Evolutionary conservation across 2,888 invertebrate species (phyloP), one percentile per base, ranked within the genome.

Genomic region (Sabatieria punctata): DNA sequence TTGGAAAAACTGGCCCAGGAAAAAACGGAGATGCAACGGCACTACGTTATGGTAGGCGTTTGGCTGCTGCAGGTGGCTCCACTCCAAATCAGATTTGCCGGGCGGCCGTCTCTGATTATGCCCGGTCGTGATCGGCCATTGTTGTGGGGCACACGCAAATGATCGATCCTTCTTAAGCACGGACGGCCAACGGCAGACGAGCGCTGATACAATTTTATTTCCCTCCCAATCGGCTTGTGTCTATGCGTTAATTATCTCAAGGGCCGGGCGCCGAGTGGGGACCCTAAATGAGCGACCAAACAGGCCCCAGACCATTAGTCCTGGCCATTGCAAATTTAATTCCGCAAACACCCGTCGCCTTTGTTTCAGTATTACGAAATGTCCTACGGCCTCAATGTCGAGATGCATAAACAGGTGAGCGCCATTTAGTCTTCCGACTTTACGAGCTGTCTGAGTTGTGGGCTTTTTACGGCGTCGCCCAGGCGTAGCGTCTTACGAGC

Each of bases 21-120:
- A 73, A 93, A 93, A 75, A 91, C 89, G 61, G 89, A 91, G 76
- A 88, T 93, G 81, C 91, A 93, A 72, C 77, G 93, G 71, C 89
- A 93, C 76, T 93, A 91, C 76, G 89, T 91, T 63, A 91, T 93
- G 89, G 89, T 91, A 76, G 79, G 78, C 73, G 22, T 26, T 25
- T 15, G 21, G n/a, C n/a, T n/a, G n/a, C n/a, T n/a, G n/a, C n/a
- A n/a, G n/a, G n/a, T n/a, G n/a, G n/a, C n/a, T n/a, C n/a, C n/a
- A n/a, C n/a, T n/a, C n/a, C n/a, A n/a, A n/a, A n/a, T n/a, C n/a
- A n/a, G n/a, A n/a, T n/a, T n/a, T n/a, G n/a, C 30, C 15, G 15
- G 8, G 30, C 30, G 30, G 15, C 30, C 15, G 8, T 30, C 8
- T 30, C 8, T 30, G 30, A 8, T 30, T 30, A 30, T 15, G 30